A percentile compares a stretch with the other conserved stretches of the same genome.
These are phyloP conservation scores for Callospermophilus lateralis DNA, from an alignment of 2,113 vertebrate genomes.

Conservation along the genomic window DNA sequence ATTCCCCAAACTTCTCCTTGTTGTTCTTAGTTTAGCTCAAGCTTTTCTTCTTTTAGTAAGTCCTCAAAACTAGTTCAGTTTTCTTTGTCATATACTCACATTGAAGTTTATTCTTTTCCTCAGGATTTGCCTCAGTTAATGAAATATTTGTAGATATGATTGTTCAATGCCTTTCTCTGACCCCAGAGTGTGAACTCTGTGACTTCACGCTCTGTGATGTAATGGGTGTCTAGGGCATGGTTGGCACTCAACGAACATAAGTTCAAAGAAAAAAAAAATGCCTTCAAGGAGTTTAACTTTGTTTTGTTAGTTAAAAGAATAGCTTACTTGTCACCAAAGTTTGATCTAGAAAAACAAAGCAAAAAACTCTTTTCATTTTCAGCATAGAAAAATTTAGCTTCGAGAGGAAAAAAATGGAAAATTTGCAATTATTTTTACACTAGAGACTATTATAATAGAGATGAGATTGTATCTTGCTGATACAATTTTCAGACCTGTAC, in stretches of 20 bases:
- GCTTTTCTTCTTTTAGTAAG: neutral
- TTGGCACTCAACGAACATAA: neutral
- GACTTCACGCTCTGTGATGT: neutral
- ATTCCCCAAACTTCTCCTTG: neutral
- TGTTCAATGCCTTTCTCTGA: neutral
- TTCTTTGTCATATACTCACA: neutral
- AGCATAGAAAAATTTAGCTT: neutral
- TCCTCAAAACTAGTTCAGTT: neutral
- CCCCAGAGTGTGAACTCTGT: neutral
- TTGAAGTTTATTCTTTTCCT: neutral
- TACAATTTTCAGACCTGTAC: neutral
- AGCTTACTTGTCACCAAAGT: neutral
- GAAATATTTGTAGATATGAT: neutral
- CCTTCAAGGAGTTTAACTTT: neutral
- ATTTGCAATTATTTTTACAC: neutral
- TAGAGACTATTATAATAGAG: neutral
- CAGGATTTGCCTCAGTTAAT: neutral
- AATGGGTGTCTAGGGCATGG: neutral
- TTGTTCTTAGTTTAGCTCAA: neutral
- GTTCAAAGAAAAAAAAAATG: neutral
- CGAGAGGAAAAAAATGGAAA: neutral
- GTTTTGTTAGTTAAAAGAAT: conserved; percentile 10
- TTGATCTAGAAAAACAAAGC: neutral
- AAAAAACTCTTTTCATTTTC: neutral
- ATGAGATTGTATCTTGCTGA: neutral